Evolutionary conservation across 2,888 invertebrate genomes (phyloP).

Genomic region (Lasioglossum figueresi): DNA sequence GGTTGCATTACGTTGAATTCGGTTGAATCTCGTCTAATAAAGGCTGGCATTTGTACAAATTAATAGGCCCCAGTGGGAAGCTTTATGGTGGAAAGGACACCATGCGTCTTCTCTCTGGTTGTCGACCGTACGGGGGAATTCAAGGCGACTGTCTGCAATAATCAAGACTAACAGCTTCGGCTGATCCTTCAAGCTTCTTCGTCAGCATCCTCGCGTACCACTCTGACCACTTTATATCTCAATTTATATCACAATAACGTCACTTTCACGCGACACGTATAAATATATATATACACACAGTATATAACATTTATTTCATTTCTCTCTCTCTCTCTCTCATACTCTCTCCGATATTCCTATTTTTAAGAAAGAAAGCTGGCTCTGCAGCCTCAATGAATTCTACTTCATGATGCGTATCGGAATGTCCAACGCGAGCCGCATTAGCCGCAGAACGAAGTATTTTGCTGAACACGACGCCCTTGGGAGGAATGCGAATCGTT

Average conservation of each 20-base stretch:
- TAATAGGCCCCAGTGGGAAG: conserved; percentile 71
- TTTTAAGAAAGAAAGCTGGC: conserved; percentile 12
- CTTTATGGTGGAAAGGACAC: conserved; percentile 59
- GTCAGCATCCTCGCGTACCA: conserved; percentile 67
- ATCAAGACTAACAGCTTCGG: conserved; percentile 83
- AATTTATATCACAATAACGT: conserved; percentile 83
- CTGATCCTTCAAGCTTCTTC: conserved; percentile 82
- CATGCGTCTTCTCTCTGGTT: conserved; percentile 73
- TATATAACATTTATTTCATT: conserved; percentile 32
- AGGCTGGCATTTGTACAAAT: conserved; percentile 73
- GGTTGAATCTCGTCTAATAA: conserved; percentile 65
- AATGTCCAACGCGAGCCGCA: conserved; percentile 44
- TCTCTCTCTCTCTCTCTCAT: not conserved
- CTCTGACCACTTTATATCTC: conserved; percentile 79
- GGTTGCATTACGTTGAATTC: conserved; percentile 24
- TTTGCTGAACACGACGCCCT: conserved; percentile 67
- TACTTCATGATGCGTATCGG: conserved; percentile 57
- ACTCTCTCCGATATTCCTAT: conserved; percentile 9
- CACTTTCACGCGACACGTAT: conserved; percentile 74
- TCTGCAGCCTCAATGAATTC: conserved; percentile 54
- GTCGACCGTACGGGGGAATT: conserved; percentile 67
- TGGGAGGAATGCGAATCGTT: conserved; percentile 71
- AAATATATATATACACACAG: not conserved
- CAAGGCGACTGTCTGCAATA: conserved; percentile 80
- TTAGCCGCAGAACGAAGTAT: conserved; percentile 61